A percentile compares a stretch with the other conserved stretches of the same genome.
Evolutionary conservation across 2,113 vertebrate genomes (phyloP).

Genomic region (Neogobius melanostomus): DNA sequence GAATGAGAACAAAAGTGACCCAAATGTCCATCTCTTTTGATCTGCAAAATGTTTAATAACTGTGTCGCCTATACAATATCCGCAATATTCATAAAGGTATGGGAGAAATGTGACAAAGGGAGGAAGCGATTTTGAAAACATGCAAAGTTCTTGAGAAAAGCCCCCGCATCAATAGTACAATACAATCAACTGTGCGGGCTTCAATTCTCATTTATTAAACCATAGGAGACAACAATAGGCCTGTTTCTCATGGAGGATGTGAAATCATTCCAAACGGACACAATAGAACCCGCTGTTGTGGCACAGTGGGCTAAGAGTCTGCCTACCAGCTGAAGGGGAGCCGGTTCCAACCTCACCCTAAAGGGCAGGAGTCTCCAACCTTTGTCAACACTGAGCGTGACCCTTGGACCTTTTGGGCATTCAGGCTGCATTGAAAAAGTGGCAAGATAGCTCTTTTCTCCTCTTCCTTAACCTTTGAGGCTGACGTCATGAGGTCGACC

Average conservation of each 20-base stretch:
- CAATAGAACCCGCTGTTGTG: too few species aligned
- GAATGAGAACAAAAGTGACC: neutral
- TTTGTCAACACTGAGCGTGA: too few species aligned
- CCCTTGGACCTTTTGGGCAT: too few species aligned
- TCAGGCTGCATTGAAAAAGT: too few species aligned
- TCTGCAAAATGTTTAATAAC: neutral
- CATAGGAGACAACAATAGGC: neutral
- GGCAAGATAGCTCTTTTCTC: too few species aligned
- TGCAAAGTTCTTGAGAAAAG: constrained; percentile 1
- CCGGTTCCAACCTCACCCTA: too few species aligned
- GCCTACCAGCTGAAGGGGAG: too few species aligned
- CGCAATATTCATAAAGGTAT: neutral
- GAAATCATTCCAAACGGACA: too few species aligned
- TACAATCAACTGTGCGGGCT: neutral
- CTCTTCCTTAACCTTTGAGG: too few species aligned
- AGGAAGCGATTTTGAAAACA: neutral
- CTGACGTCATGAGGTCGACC: too few species aligned
- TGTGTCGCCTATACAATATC: neutral
- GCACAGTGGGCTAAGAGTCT: too few species aligned
- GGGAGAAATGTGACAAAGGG: neutral
- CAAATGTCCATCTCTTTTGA: neutral
- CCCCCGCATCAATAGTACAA: neutral
- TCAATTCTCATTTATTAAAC: neutral
- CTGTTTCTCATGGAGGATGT: neutral
- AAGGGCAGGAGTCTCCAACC: too few species aligned